Evolutionary conservation across 2,113 vertebrate genomes (phyloP).

Genomic region (Elaphurus davidianus): DNA sequence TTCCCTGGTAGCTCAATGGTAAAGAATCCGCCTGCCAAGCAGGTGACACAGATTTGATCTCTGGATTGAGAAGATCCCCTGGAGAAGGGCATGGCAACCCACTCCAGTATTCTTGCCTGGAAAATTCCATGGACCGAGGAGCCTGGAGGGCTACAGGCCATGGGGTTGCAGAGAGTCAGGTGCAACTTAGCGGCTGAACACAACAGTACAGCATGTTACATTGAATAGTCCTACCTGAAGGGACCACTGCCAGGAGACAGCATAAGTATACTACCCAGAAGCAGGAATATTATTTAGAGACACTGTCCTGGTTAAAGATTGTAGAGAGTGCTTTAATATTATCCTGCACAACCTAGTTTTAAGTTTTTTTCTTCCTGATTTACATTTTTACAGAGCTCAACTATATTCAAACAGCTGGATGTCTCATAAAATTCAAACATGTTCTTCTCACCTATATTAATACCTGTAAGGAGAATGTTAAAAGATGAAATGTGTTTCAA

Average conservation of each 20-base stretch:
- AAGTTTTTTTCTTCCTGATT: neutral
- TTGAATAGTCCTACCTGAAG: neutral
- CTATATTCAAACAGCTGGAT: neutral
- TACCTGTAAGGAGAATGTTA: neutral
- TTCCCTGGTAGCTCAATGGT: neutral
- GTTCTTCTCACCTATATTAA: neutral
- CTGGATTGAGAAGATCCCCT: neutral
- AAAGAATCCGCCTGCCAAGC: neutral
- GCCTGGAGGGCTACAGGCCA: neutral
- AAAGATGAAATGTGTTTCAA: neutral
- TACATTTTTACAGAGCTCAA: neutral
- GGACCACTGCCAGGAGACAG: neutral
- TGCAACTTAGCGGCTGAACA: neutral
- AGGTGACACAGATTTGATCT: neutral
- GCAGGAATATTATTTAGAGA: neutral
- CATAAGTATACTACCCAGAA: neutral
- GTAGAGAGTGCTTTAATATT: conserved; percentile 11
- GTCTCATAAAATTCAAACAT: neutral
- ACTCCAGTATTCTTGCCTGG: neutral
- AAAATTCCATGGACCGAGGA: neutral
- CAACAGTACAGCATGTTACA: neutral
- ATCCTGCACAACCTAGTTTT: neutral
- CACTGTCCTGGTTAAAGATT: neutral
- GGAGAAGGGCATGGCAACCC: neutral
- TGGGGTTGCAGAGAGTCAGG: neutral